These are phyloP conservation scores for Tenthredo mesomela DNA, from an alignment of 2,888 invertebrate genomes.

Conservation along the genomic window DNA sequence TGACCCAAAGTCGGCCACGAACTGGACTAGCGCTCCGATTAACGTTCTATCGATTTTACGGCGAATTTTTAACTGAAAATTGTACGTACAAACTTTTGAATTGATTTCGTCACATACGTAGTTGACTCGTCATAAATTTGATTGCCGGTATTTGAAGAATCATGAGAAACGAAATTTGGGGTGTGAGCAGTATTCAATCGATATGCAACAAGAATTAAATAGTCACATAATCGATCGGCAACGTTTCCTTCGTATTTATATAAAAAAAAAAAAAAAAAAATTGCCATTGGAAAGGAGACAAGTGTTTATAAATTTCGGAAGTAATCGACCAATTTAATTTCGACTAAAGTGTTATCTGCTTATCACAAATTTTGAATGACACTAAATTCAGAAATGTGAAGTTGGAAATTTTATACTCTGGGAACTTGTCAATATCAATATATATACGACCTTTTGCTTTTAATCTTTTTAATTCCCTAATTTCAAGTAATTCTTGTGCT, in stretches of 20 bases:
- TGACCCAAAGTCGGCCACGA: constrained; percentile 61
- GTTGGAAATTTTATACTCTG: too few relatives aligned
- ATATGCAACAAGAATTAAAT: neutral
- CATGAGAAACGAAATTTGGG: neutral
- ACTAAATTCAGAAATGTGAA: too few relatives aligned
- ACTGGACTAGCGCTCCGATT: constrained; percentile 33
- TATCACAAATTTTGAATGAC: too few relatives aligned
- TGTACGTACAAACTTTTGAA: neutral
- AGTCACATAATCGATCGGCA: neutral
- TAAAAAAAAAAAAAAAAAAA: neutral
- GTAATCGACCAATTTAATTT: neutral
- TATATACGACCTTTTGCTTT: too few relatives aligned
- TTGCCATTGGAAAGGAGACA: neutral
- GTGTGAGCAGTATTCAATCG: neutral
- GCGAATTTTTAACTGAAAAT: neutral
- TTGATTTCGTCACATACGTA: neutral
- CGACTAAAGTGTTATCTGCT: too few relatives aligned
- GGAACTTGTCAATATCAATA: too few relatives aligned
- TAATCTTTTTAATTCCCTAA: too few relatives aligned
- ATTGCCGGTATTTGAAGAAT: neutral
- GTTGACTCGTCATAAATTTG: neutral
- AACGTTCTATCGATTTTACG: neutral
- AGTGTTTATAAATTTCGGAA: neutral
- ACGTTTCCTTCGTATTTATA: neutral
- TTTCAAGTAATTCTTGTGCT: too few relatives aligned